These are phyloP conservation scores for Mycalesis mineus DNA, from an alignment of 2,888 invertebrate genomes.

Conservation along the genomic window DNA sequence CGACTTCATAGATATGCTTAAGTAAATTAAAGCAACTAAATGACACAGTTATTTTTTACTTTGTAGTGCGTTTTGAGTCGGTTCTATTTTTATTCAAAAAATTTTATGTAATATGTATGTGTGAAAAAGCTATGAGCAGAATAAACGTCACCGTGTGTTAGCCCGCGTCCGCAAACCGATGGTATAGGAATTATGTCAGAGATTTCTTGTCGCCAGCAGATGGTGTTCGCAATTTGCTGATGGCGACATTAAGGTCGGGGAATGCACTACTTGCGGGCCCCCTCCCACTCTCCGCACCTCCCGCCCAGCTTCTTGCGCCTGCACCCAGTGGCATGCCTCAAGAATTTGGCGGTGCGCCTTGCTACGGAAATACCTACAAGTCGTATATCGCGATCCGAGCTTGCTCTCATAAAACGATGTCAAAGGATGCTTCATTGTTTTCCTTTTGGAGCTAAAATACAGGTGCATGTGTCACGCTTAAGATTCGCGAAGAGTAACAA, in stretches of 20 bases:
- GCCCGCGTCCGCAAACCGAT: slow-evolving; percentile 51
- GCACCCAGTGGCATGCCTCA: slow-evolving; percentile 59
- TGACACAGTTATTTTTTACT: too few relatives aligned
- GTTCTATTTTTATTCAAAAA: too few relatives aligned
- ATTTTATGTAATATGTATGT: too few relatives aligned
- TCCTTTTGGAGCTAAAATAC: neutral
- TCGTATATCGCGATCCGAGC: slow-evolving; percentile 15
- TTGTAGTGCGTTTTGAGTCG: too few relatives aligned
- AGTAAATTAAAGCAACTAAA: too few relatives aligned
- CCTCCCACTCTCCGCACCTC: slow-evolving; percentile 31
- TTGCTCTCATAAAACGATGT: slow-evolving; percentile 8
- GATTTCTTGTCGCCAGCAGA: slow-evolving; percentile 70
- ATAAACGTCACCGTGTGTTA: slow-evolving; percentile 47
- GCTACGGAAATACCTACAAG: slow-evolving; percentile 36
- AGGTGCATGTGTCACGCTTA: neutral
- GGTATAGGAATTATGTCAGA: slow-evolving; percentile 60
- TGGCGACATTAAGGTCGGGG: slow-evolving; percentile 70
- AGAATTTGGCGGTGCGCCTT: slow-evolving; percentile 72
- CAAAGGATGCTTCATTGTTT: slow-evolving; percentile 14
- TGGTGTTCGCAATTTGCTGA: slow-evolving; percentile 76
- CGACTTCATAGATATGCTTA: too few relatives aligned
- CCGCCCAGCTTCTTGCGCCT: slow-evolving; percentile 34
- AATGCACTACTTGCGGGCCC: slow-evolving; percentile 56
- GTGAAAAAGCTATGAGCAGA: neutral
- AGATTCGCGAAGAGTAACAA: neutral